These are phyloP conservation scores for Sericinus montela DNA, from an alignment of 2,888 invertebrate genomes.

Conservation along the genomic window DNA sequence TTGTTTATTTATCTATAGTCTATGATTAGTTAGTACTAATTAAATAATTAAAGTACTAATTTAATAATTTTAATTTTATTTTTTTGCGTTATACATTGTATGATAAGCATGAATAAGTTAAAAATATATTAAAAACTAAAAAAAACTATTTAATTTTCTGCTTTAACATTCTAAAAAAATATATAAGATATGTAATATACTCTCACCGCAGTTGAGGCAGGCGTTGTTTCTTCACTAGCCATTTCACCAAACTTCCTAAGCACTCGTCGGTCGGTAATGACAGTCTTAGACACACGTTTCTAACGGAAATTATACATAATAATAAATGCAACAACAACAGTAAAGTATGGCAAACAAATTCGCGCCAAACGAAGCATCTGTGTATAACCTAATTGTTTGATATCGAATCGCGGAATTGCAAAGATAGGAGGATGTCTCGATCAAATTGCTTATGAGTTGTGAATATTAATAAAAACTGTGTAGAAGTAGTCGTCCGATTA, in stretches of 20 bases:
- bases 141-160: too few species aligned
- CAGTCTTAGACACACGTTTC: background rate
- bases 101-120: too few species aligned
- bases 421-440: background rate
- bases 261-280: background rate
- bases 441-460: slow-evolving; percentile 5
- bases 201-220: slow-evolving; percentile 55
- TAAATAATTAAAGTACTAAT: too few species aligned
- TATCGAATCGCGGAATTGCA: background rate
- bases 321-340: background rate
- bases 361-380: too few species aligned
- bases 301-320: background rate
- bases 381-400: too few species aligned
- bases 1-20: too few species aligned
- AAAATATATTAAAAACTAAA: background rate
- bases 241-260: slow-evolving; percentile 29
- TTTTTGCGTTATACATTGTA: too few species aligned
- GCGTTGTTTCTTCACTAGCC: slow-evolving; percentile 57
- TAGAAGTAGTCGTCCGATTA: slow-evolving; percentile 71
- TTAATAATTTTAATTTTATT: too few species aligned
- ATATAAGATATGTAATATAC: background rate
- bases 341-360: too few species aligned
- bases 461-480: slow-evolving; percentile 34
- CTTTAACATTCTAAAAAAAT: background rate
- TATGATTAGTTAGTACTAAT: too few species aligned